Evolutionary conservation across 2,888 invertebrate species (phyloP).

Genomic region (Diarsia brunnea): DNA sequence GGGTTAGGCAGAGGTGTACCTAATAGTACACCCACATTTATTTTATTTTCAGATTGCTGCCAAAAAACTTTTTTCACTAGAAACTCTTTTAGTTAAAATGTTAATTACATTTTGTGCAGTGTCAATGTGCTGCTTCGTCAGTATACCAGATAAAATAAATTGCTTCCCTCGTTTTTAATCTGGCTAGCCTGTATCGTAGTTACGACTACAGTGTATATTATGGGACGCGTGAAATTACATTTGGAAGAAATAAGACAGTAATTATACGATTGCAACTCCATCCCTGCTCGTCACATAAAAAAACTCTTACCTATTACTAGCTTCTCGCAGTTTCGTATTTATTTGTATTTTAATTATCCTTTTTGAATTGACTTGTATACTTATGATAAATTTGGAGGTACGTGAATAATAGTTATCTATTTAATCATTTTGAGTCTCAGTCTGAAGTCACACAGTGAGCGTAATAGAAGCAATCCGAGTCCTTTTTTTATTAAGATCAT

Average conservation of each 20-base stretch:
- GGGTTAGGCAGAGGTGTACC: too few relatives aligned
- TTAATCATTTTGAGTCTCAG: not conserved
- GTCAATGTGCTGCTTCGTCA: not conserved
- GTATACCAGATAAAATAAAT: not conserved
- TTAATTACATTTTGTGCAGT: not conserved
- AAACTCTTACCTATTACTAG: not conserved
- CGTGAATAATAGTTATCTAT: not conserved
- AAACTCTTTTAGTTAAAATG: not conserved
- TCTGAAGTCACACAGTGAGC: not conserved
- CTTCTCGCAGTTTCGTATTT: not conserved
- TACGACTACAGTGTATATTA: not conserved
- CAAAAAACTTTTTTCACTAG: not conserved
- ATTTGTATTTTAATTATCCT: not conserved
- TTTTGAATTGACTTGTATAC: not conserved
- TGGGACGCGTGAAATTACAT: slow-evolving; percentile 26
- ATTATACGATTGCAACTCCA: slow-evolving; percentile 11
- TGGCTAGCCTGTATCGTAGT: not conserved
- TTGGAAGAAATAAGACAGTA: not conserved
- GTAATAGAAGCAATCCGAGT: not conserved
- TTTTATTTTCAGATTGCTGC: too few relatives aligned
- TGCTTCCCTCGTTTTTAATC: not conserved
- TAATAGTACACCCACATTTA: too few relatives aligned
- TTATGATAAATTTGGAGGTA: not conserved
- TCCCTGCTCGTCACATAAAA: not conserved
- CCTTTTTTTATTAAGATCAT: not conserved